These are phyloP conservation scores for Clamator glandarius DNA, from an alignment of 2,797 vertebrate species.

Conservation along the genomic window DNA sequence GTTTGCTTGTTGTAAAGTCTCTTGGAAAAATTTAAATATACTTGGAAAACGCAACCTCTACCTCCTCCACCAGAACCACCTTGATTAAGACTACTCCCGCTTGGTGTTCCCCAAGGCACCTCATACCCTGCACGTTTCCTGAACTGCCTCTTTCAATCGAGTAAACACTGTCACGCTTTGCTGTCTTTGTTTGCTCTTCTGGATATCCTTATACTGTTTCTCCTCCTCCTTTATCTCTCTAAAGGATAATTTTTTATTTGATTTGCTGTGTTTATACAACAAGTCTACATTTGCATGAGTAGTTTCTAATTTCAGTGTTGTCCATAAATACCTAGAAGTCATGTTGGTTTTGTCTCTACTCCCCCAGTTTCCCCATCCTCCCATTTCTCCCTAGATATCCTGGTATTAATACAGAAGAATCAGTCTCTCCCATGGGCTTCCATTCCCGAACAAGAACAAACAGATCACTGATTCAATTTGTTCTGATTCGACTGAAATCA, in stretches of 20 bases:
- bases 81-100: rapidly evolving
- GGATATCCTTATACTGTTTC: rapidly evolving
- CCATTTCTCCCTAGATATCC: background rate
- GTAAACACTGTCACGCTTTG: background rate
- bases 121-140: background rate
- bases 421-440: background rate
- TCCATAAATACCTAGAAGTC: background rate
- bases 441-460: background rate
- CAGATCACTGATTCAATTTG: constrained; percentile 40
- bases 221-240: background rate
- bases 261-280: background rate
- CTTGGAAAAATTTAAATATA: background rate
- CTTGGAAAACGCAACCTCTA: background rate
- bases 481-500: constrained; percentile 1
- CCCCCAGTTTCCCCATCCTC: background rate
- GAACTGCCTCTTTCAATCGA: background rate
- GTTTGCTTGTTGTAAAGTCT: background rate
- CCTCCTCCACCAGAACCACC: background rate
- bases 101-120: background rate
- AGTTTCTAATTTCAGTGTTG: background rate
- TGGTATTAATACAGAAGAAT: background rate
- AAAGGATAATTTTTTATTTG: background rate
- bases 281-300: rapidly evolving
- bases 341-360: background rate
- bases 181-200: background rate